phyloP scores from a whole-genome alignment of 2,797 vertebrate genomes.

The Fistularia commersonii region DNA sequence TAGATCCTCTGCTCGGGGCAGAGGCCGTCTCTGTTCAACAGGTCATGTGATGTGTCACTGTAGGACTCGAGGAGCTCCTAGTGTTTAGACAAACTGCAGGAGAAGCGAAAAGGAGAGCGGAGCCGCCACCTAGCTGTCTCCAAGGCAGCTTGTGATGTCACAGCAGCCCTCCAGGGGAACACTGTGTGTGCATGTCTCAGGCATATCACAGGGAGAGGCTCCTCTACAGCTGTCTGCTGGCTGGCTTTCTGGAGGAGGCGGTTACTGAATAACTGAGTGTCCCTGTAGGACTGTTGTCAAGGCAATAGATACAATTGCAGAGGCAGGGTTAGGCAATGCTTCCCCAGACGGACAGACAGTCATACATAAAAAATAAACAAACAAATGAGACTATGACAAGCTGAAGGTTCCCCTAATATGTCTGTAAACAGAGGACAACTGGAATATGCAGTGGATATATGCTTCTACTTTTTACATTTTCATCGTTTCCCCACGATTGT shows the following conservation, averaged over 20 bases:
- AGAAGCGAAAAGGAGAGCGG: conserved; percentile 53
- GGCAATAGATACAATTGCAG: conserved; percentile 65
- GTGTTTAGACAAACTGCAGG: conserved; percentile 56
- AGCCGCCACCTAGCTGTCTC: conserved; percentile 57
- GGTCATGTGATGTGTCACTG: conserved; percentile 62
- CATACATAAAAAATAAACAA: conserved; percentile 23
- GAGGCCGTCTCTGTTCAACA: conserved; percentile 44
- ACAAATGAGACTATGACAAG: conserved; percentile 27
- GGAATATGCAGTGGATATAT: too few relatives aligned
- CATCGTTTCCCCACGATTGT: too few relatives aligned
- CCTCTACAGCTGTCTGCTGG: conserved; percentile 38
- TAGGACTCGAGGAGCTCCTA: conserved; percentile 58
- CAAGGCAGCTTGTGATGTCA: conserved; percentile 68
- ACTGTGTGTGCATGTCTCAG: conserved; percentile 55
- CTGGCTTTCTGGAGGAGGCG: conserved; percentile 46
- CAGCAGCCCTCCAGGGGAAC: conserved; percentile 50
- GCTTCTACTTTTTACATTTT: too few relatives aligned
- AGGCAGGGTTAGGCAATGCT: conserved; percentile 38
- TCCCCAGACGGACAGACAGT: conserved; percentile 31
- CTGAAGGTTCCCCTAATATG: neutral
- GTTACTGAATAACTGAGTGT: conserved; percentile 59
- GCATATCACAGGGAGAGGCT: conserved; percentile 52
- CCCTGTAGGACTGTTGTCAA: conserved; percentile 66
- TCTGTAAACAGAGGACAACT: too few relatives aligned
- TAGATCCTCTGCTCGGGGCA: conserved; percentile 51